Base-by-base conservation (phyloP, 2,797 vertebrate genomes). In the Aselliscus stoliczkanus region DNA sequence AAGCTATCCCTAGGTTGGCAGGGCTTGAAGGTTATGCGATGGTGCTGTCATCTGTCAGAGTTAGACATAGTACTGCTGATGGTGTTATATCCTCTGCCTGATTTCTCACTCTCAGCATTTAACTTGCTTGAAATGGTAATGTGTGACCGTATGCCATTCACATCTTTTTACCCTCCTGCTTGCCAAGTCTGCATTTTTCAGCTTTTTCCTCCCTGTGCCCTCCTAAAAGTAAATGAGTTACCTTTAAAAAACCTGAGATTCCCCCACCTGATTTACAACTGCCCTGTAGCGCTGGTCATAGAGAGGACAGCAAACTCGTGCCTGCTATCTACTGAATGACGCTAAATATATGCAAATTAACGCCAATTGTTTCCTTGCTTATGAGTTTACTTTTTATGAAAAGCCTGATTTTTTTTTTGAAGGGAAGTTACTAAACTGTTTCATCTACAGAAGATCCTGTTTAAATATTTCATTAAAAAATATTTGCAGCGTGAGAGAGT, bases 391-490 rank as follows among this genome's bases (percentile, higher is more conserved):
- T 58, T 76, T 44, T 76, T 70, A 75, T 27, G 14, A 67, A 94
- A 70, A 79, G 23, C 42, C 18, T 72, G 4, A 37, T 54, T 81
- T 65, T 89, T 95, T 70, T 80, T 95, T 92, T 56, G 10, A 83
- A 94, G 4, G 44, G 10, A 94, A 80, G 7, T 88, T 80, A 81
- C 39, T 77, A 91, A 92, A 88, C 76, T 92, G 25, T 88, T 95
- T 97, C 79, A 83, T 94, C 81, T 83, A 73, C 15, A 67, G 75
- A 80, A 72, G 79, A 80, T 64, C 95, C 52, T 96, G 70, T 90
- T 96, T 95, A 95, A 97, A 89, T 96, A 97, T 95, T 97, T 96
- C 86, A 95, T 97, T 96, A 93, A 90, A 90, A 93, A 58, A 69
- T 91, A 96, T 95, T 95, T 97, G n/a, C 52, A 91, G 60, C 44